Evolutionary conservation across 2,888 invertebrate genomes (phyloP), one percentile per base, ranked within the genome.

Genomic region (Spatulosminthurus flaviceps): DNA sequence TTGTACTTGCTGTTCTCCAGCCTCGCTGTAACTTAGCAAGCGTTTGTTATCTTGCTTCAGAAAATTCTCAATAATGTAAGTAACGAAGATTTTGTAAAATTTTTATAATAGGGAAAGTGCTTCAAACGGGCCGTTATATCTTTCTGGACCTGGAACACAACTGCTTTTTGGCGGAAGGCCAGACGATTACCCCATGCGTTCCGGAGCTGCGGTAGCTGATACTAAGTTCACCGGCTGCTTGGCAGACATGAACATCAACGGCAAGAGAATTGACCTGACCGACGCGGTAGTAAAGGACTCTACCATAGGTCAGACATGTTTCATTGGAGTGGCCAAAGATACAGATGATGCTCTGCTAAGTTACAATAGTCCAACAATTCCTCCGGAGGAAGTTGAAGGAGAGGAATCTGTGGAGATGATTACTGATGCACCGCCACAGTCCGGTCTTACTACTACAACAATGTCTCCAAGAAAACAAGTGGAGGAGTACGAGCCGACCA

Each of bases 191-290:
- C 61, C 72, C 13, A 80, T 82, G 11, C 75, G 77, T 0, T 21
- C 28, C 1, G 82, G 81, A 16, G 81, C 83, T 19, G 67, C 80
- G 13, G 80, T 80, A 7, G 77, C 83, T 0, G 76, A 79, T 42
- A 89, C 89, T 4, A 91, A 93, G 2, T 95, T 97, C 87, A 89
- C 91, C 29, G 98, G 98, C 0, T 98, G 98, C 88, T 92, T 99
- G 66, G 95, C 95, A 0, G 98, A 98, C 87, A 93, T 95, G 0
- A 95, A 95, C 0, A 89, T 97, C 75, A 96, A 97, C 87, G 94
- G 94, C 0, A 90, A 91, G 79, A 92, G 92, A 73, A 90, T 94
- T 71, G 94, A 95, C 87, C 94, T 95, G 42, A 71, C 80, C 1
- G 81, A 81, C 7, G 78, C 84, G 1, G 42, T 28, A 11, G 19